Evolutionary conservation across 2,888 invertebrate genomes (phyloP), one percentile per base, ranked within the genome.

Genomic region (Lydus trimaculatus): DNA sequence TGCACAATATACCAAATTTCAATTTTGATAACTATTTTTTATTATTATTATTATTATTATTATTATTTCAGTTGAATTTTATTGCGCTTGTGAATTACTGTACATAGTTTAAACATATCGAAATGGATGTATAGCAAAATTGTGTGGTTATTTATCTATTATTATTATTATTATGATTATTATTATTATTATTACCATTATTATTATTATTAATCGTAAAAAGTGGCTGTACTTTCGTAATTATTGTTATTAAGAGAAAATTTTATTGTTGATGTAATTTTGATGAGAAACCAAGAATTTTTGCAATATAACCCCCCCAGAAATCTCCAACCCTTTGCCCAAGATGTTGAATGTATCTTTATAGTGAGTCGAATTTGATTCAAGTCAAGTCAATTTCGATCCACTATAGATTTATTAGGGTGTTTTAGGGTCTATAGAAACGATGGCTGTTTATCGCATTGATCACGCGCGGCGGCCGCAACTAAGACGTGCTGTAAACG

Each of bases 171-270:
- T 48, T 20, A 48, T 48, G 23, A 52, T 52, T 15, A 23, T 52
- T 23, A 52, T 52, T 52, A 52, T 52, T 52, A 52, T 52, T 52
- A 23, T 23, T 11, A 52, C 25, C 15, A 52, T 52, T 52, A 25
- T 48, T 20, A 20, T 43, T 43, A 43, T 43, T 63, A 67, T 72
- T 74, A 75, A 75, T 72, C 77, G 78, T 80, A 79, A 79, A 79
- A 77, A 77, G 81, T 82, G 81, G 82, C 82, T 83, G 82, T 83
- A 81, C 80, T 76, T 77, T 78, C 73, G 78, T 79, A 78, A 76
- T 78, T 71, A 76, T 81, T 81, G 80, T 81, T 82, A 78, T 78
- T 70, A 72, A 70, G 64, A 69, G 61, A 65, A 28, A 71, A 72
- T 79, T 79, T 75, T 75, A 78, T 79, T 81, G 78, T 79, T 81